Base-by-base conservation (phyloP, 92 coral and sea anemone species). In the Epizoanthus scotinus region DNA sequence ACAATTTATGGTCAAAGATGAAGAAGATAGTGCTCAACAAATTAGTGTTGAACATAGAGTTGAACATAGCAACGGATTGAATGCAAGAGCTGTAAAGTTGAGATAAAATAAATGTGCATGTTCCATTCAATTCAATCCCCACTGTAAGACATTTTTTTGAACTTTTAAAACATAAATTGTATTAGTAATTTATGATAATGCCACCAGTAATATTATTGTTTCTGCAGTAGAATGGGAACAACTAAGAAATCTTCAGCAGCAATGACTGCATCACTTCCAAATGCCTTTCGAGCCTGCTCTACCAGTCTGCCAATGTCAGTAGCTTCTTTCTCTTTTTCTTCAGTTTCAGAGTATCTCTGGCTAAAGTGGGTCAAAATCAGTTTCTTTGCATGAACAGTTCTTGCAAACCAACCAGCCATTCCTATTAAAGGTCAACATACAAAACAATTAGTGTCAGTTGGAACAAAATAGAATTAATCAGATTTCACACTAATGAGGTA, bases 351-450 rank as follows among this genome's bases (percentile, higher is more conserved):
- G 84, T 96, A 96, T 70, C 99, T 88, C 74, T 96, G 99, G 74
- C 99, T 96, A 42, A 93, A 96, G 73, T 96, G 99, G 7, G 99
- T 96, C 17, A 96, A 89, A 61, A 91, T 77, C 29, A 96, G 90
- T 74, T 85, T 87, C 88, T 85, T 86, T 28, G 98, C 94, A 34
- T 86, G 83, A 73, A 96, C 81, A 56, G 71, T 63, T 40, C 58
- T 78, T 34, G 95, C 98, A 89, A 95, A 90, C 63, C 63, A 28
- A 18, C 89, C 98, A 67, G 98, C 98, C 98, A 95, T 95, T 49
- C 92, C 98, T 95, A n/a, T n/a, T n/a, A n/a, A 83, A 54, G 26
- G 62, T 14, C 62, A 52, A 22, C 42, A 44, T 66, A 69, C 27
- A 22, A 68, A 53, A 5, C 6, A 9, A 2, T 50, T 14, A 3